Conservation (phyloP, 2,113 vertebrate genomes). For the Cyphomyrus discorhynchus region DNA sequence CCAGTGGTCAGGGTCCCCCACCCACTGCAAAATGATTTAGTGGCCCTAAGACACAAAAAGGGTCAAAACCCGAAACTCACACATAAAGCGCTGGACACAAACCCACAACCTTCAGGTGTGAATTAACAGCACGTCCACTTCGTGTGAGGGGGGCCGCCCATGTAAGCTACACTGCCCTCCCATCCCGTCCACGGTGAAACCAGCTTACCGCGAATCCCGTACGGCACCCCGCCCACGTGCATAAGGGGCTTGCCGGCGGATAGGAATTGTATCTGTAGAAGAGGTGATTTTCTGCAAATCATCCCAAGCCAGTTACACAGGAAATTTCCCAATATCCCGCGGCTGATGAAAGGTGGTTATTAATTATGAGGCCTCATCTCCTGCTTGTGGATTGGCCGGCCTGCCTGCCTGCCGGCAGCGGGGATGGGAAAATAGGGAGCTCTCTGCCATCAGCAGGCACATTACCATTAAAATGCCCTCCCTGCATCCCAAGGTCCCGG, state of each 20-base stretch:
- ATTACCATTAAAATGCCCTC: neutral
- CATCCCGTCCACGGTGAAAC: neutral
- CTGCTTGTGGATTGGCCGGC: neutral
- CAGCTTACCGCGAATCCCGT: neutral
- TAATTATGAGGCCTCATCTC: neutral
- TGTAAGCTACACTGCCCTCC: neutral
- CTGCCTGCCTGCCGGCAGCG: neutral
- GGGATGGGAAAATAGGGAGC: neutral
- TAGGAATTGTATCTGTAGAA: neutral
- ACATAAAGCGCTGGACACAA: neutral
- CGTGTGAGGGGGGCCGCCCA: neutral
- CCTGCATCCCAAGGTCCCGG: neutral
- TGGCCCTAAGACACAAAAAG: neutral
- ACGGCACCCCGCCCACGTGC: neutral
- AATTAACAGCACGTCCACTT: neutral
- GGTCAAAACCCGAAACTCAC: neutral
- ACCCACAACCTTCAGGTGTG: neutral
- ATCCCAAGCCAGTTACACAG: neutral
- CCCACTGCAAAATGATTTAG: neutral
- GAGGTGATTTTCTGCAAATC: neutral
- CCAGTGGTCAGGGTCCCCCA: neutral
- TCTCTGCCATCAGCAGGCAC: neutral
- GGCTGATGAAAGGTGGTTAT: neutral
- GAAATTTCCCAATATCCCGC: neutral
- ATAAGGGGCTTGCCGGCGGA: neutral